phyloP scores from a whole-genome alignment of 2,797 vertebrate genomes.

The Pangasius macronema region DNA sequence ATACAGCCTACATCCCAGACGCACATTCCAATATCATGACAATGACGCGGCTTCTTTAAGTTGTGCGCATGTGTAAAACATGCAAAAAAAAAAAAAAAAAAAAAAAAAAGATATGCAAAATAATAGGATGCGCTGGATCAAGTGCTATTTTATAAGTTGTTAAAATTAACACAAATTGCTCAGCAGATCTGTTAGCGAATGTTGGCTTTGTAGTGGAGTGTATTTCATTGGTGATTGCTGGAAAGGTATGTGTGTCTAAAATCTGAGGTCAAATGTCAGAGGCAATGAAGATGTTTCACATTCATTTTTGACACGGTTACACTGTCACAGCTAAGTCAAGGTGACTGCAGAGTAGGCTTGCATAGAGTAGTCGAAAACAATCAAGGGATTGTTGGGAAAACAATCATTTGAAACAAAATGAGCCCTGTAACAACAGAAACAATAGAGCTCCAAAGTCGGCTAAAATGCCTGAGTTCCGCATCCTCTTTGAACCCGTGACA shows the following conservation, averaged over 20 bases:
- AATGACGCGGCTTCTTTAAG: too few relatives aligned
- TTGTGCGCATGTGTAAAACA: too few relatives aligned
- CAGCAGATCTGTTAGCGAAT: background rate
- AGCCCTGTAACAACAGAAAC: background rate
- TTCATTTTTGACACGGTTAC: background rate
- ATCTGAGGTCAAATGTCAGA: background rate
- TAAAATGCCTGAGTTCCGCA: background rate
- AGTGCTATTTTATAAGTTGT: background rate
- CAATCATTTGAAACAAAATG: background rate
- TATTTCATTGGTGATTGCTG: background rate
- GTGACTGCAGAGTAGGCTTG: background rate
- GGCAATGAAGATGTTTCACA: constrained; percentile 3
- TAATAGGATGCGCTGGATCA: too few relatives aligned
- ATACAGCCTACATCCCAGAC: too few relatives aligned
- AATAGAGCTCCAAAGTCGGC: background rate
- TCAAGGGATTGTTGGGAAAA: too few relatives aligned
- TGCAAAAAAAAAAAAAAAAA: too few relatives aligned
- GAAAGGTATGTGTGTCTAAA: constrained; percentile 26
- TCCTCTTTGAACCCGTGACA: too few relatives aligned
- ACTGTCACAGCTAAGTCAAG: background rate
- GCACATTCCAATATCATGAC: too few relatives aligned
- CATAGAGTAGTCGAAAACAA: background rate
- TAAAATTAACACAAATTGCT: background rate
- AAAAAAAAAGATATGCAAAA: too few relatives aligned
- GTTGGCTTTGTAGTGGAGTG: background rate